These are phyloP conservation scores for Rhamphomyia laevipes DNA, from an alignment of 2,888 invertebrate genomes.

Conservation along the genomic window DNA sequence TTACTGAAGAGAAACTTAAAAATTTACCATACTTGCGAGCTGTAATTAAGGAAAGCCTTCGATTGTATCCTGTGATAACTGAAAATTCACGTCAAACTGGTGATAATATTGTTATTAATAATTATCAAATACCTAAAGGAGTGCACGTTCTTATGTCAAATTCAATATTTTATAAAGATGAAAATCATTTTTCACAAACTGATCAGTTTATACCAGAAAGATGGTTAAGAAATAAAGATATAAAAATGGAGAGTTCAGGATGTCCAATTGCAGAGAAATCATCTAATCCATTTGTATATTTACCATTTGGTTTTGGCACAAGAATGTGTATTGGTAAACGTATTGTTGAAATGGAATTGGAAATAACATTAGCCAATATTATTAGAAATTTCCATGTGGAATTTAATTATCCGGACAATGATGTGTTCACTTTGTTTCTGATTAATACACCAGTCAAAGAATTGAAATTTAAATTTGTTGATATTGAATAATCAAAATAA, in stretches of 20 bases:
- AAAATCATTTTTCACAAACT: constrained; percentile 49
- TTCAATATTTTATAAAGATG: constrained; percentile 49
- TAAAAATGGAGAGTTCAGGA: neutral
- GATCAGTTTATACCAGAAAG: constrained; percentile 59
- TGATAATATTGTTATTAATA: constrained; percentile 48
- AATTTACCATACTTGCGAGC: constrained; percentile 54
- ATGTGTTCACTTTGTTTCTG: constrained; percentile 19
- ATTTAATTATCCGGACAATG: constrained; percentile 29
- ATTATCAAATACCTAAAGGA: constrained; percentile 49
- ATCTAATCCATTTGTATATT: constrained; percentile 24
- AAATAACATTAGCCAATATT: constrained; percentile 39
- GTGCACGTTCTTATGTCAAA: constrained; percentile 62
- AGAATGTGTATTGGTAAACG: constrained; percentile 57
- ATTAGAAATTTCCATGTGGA: constrained; percentile 36
- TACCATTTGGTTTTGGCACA: constrained; percentile 30
- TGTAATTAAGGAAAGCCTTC: constrained; percentile 60
- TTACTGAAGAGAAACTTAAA: constrained; percentile 38
- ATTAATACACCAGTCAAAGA: constrained; percentile 30
- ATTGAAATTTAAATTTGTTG: constrained; percentile 31
- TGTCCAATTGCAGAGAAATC: constrained; percentile 15
- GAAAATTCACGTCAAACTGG: constrained; percentile 44
- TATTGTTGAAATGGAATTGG: constrained; percentile 61
- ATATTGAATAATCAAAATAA: constrained; percentile 17
- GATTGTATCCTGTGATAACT: constrained; percentile 48
- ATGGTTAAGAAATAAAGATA: constrained; percentile 42